Evolutionary conservation across 2,797 vertebrate species (phyloP).

Genomic region (Pterois miles): DNA sequence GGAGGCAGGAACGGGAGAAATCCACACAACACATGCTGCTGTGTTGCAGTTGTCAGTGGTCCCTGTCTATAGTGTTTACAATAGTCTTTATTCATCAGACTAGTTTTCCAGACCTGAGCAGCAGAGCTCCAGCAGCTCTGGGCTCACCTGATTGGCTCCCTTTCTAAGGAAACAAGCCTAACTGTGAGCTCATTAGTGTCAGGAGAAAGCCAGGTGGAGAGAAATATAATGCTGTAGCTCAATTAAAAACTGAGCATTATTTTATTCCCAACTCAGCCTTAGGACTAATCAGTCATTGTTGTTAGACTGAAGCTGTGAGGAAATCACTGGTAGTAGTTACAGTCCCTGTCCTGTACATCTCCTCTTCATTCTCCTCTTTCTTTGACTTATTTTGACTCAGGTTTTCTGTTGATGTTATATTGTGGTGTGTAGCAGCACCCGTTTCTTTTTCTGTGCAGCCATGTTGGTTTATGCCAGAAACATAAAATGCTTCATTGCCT

Average conservation of each 20-base stretch:
- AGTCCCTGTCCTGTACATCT: background rate
- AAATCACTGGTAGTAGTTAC: constrained; percentile 2
- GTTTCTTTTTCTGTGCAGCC: background rate
- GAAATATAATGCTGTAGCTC: constrained; percentile 13
- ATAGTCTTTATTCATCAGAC: constrained; percentile 38
- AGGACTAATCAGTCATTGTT: constrained; percentile 7
- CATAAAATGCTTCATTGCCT: constrained; percentile 7
- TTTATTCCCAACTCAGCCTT: constrained; percentile 26
- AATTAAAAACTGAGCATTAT: constrained; percentile 37
- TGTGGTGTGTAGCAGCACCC: background rate
- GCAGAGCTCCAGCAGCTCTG: constrained; percentile 33
- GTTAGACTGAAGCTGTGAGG: background rate
- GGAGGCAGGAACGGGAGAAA: background rate
- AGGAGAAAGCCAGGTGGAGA: constrained; percentile 22
- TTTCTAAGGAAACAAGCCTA: constrained; percentile 21
- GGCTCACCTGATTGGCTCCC: constrained; percentile 24
- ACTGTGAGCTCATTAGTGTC: constrained; percentile 44
- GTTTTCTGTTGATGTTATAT: background rate
- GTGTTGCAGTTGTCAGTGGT: constrained; percentile 22
- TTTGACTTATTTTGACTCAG: background rate
- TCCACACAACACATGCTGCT: constrained; percentile 16
- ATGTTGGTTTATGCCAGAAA: background rate
- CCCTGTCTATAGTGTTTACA: constrained; percentile 15
- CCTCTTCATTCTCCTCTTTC: background rate
- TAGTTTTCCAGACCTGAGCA: constrained; percentile 16